Conservation (phyloP, 1,140 invertebrate species). For the Drosophila orosa region DNA sequence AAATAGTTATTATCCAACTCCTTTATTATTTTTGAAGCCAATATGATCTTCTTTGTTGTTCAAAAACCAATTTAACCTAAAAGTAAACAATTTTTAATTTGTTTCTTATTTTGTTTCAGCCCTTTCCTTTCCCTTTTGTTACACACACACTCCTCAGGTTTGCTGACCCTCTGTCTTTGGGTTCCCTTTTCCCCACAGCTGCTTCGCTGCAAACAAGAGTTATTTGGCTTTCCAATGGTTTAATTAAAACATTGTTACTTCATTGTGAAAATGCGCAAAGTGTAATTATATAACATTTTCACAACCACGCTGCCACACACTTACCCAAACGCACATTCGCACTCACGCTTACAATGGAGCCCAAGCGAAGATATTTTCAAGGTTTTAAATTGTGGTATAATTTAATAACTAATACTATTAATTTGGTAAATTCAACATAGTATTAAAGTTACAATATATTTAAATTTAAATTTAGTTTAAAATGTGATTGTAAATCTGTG, state of each 20-base stretch:
- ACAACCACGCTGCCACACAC: constrained; percentile 50
- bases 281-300: constrained; percentile 82
- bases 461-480: background rate
- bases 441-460: background rate
- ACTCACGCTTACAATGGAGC: background rate
- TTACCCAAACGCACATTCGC: constrained; percentile 15
- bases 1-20: background rate
- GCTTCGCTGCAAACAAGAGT: constrained; percentile 74
- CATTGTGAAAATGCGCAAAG: constrained; percentile 81
- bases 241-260: constrained; percentile 83
- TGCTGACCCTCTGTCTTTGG: constrained; percentile 9
- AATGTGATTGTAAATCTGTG: background rate
- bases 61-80: background rate
- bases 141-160: constrained; percentile 3
- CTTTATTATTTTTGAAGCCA: no score
- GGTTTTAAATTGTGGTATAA: background rate
- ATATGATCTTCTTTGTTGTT: background rate
- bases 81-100: constrained; percentile 4
- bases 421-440: no score
- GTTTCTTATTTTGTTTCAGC: constrained; percentile 6
- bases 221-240: constrained; percentile 81
- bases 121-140: background rate
- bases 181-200: constrained; percentile 31
- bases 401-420: no score
- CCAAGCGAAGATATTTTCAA: background rate